These are phyloP conservation scores for Chiridota heheva DNA, from an alignment of 35 echinoderm and acorn worm genomes.

Conservation along the genomic window DNA sequence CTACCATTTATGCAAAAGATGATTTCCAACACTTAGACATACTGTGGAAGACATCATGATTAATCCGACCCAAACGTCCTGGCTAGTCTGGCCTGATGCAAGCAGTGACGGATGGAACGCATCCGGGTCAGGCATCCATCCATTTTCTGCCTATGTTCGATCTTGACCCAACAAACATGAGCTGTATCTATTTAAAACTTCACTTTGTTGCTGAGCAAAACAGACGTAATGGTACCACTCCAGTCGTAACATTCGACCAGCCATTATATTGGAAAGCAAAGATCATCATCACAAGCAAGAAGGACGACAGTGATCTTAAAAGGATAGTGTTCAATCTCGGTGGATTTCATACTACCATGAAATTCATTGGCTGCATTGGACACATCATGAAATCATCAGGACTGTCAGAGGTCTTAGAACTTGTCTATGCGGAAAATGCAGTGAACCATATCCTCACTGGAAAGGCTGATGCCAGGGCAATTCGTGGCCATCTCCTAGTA, in stretches of 20 bases:
- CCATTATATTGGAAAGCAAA: slow-evolving; percentile 30
- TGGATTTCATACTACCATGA: slow-evolving; percentile 24
- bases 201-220: too few relatives aligned
- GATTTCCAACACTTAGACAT: too few relatives aligned
- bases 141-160: too few relatives aligned
- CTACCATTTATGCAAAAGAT: too few relatives aligned
- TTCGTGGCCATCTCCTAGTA: slow-evolving; percentile 53
- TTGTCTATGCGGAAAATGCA: slow-evolving; percentile 49
- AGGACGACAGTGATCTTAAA: slow-evolving; percentile 17
- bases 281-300: background rate
- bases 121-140: too few relatives aligned
- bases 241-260: slow-evolving; percentile 44
- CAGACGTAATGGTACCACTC: too few relatives aligned
- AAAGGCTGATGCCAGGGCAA: slow-evolving; percentile 29
- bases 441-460: slow-evolving; percentile 14
- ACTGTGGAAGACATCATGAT: too few relatives aligned
- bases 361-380: slow-evolving; percentile 55
- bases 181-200: too few relatives aligned
- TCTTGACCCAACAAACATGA: too few relatives aligned
- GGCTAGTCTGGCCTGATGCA: too few relatives aligned
- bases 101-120: too few relatives aligned
- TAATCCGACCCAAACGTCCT: too few relatives aligned
- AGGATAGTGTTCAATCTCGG: background rate
- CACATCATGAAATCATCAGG: slow-evolving; percentile 55
- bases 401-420: slow-evolving; percentile 46